Evolutionary conservation across 2,797 vertebrate genomes (phyloP).

Genomic region (Pipistrellus pygmaeus): DNA sequence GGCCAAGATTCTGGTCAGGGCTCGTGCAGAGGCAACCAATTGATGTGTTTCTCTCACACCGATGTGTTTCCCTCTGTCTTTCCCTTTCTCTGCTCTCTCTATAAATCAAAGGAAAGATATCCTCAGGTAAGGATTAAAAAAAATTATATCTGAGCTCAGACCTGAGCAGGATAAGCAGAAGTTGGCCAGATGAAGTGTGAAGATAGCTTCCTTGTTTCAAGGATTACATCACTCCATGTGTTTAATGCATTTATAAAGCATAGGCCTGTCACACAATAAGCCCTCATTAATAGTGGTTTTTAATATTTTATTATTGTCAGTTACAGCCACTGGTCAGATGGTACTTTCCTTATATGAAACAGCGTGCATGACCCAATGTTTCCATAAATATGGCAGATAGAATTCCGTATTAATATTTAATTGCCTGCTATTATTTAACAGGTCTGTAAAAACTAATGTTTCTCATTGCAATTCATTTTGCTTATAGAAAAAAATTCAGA

Average conservation of each 20-base stretch:
- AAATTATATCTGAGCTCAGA: constrained; percentile 5
- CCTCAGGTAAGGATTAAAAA: too few relatives aligned
- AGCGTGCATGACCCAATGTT: constrained; percentile 16
- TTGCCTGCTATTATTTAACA: constrained; percentile 51
- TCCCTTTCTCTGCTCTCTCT: too few relatives aligned
- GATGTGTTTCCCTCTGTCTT: too few relatives aligned
- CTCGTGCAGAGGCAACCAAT: too few relatives aligned
- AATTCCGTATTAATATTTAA: constrained; percentile 55
- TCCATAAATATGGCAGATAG: constrained; percentile 25
- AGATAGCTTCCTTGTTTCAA: not conserved
- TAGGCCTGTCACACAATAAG: not conserved
- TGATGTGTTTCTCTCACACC: too few relatives aligned
- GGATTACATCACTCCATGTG: not conserved
- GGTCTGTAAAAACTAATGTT: not conserved
- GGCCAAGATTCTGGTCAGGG: too few relatives aligned
- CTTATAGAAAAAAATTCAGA: constrained; percentile 41
- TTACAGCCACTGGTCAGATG: constrained; percentile 3
- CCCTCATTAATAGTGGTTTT: constrained; percentile 18
- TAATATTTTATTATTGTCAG: not conserved
- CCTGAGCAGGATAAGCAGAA: not conserved
- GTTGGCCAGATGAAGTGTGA: not conserved
- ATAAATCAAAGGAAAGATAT: too few relatives aligned
- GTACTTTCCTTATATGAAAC: constrained; percentile 10
- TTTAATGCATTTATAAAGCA: not conserved
- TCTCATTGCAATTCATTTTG: constrained; percentile 12